A percentile compares a stretch with the other conserved stretches of the same genome.
Evolutionary conservation across 2,797 vertebrate species (phyloP).

Genomic region (Pseudotriccus pelzelni): DNA sequence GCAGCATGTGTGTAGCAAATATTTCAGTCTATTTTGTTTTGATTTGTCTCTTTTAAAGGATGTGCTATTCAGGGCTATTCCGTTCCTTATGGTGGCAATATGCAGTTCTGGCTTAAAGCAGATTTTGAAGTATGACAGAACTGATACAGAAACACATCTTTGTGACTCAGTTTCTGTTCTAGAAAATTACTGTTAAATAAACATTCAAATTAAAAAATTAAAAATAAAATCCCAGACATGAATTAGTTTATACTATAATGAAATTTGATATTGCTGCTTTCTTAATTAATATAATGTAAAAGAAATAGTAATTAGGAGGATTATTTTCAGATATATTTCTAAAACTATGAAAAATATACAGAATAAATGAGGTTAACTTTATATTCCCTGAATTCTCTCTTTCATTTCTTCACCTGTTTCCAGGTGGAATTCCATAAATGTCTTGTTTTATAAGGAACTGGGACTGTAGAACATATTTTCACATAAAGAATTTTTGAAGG

Average conservation of each 20-base stretch:
- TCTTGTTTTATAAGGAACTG: not conserved
- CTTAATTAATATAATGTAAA: not conserved
- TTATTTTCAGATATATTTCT: not conserved
- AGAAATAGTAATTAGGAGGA: not conserved
- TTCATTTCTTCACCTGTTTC: not conserved
- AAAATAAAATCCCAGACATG: not conserved
- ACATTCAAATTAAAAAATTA: not conserved
- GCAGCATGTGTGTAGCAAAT: not conserved
- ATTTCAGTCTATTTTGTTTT: not conserved
- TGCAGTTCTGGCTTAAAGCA: not conserved
- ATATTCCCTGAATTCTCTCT: not conserved
- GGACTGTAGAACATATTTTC: not conserved
- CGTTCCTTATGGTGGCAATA: not conserved
- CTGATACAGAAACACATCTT: not conserved
- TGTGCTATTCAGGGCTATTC: not conserved
- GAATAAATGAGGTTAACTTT: not conserved
- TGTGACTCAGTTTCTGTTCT: not conserved
- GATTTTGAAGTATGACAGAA: not conserved
- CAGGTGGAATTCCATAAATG: not conserved
- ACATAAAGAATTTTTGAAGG: not conserved
- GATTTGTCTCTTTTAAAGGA: not conserved
- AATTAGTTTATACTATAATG: not conserved
- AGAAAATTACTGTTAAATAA: not conserved
- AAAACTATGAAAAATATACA: slow-evolving; percentile 18
- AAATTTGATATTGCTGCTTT: not conserved